Conservation (phyloP, 2,113 vertebrate genomes). For the Picathartes gymnocephalus region DNA sequence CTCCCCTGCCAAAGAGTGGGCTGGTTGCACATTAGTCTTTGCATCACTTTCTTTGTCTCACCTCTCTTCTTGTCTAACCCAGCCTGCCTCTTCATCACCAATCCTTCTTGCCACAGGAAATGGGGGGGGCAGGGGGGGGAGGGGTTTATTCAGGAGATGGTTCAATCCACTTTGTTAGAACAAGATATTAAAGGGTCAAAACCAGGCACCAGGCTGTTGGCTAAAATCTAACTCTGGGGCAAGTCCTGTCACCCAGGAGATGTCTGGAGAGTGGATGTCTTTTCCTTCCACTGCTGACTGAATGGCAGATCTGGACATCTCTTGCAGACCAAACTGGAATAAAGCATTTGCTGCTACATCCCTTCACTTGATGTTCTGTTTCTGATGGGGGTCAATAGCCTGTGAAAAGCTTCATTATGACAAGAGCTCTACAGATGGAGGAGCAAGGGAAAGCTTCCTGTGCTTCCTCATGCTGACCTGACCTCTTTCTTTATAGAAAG, state of each 20-base stretch:
- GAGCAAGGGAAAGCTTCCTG: not conserved
- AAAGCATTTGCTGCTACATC: not conserved
- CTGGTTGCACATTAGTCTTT: not conserved
- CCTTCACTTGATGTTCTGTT: not conserved
- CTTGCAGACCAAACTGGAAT: not conserved
- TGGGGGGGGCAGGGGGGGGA: too few species aligned
- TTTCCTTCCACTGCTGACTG: not conserved
- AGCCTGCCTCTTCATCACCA: not conserved
- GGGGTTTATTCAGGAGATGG: not conserved
- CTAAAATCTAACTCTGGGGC: not conserved
- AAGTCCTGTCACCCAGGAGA: not conserved
- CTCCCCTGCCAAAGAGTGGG: not conserved
- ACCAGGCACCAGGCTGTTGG: not conserved
- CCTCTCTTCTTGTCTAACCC: not conserved
- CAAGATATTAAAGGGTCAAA: not conserved
- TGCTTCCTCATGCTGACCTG: not conserved
- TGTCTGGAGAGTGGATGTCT: not conserved
- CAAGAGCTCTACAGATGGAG: not conserved
- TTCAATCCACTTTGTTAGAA: not conserved
- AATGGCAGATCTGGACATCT: not conserved
- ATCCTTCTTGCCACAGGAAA: not conserved
- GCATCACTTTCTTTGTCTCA: not conserved
- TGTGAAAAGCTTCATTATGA: not conserved
- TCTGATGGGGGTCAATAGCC: not conserved
- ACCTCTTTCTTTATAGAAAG: not conserved